Conservation (phyloP, 2,113 vertebrate genomes). For the Scatophagus argus region DNA sequence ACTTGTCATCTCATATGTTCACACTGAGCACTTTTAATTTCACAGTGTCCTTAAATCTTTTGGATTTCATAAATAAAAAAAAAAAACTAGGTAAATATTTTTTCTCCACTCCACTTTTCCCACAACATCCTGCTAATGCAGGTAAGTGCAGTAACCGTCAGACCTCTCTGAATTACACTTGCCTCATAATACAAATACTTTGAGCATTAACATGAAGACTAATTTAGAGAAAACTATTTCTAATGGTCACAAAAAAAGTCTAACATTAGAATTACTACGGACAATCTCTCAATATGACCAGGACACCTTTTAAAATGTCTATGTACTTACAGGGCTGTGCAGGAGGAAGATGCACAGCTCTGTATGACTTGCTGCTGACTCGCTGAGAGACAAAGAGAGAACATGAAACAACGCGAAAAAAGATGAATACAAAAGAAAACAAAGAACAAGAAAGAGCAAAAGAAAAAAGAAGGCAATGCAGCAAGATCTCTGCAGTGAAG, state of each 20-base stretch:
- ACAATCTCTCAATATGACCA: constrained; percentile 2
- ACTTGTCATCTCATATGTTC: not conserved
- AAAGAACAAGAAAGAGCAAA: not conserved
- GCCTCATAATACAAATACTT: no score
- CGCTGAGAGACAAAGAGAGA: constrained; percentile 13
- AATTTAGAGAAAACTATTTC: not conserved
- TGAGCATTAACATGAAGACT: not conserved
- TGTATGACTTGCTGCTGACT: constrained; percentile 20
- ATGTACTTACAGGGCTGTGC: not conserved
- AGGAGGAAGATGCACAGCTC: not conserved
- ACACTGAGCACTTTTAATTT: no score
- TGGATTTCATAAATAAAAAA: not conserved
- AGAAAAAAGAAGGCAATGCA: constrained; percentile 3
- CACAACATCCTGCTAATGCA: not conserved
- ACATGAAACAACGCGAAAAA: not conserved
- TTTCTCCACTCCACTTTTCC: not conserved
- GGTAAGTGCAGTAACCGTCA: not conserved
- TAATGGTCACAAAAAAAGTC: constrained; percentile 9
- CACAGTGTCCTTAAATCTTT: not conserved
- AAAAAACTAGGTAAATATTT: not conserved
- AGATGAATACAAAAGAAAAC: not conserved
- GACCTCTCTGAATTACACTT: constrained; percentile 6
- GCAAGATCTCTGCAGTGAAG: constrained; percentile 27
- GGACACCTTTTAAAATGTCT: constrained; percentile 1
- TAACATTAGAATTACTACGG: not conserved